phyloP scores from a whole-genome alignment of 2,888 invertebrate species.

The Melangyna quadrimaculata region DNA sequence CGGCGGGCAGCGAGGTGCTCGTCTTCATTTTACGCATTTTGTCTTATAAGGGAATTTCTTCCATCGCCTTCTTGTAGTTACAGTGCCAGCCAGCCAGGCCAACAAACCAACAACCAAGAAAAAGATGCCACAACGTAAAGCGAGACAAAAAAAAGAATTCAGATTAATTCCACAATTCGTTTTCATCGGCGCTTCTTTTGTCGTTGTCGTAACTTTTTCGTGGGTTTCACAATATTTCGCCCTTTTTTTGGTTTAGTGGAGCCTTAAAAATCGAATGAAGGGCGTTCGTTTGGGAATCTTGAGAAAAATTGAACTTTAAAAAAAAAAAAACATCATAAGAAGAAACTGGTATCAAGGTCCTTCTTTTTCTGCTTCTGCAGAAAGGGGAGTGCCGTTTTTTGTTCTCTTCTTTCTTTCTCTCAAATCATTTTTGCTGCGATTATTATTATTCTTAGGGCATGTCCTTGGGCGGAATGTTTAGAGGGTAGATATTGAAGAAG shows the following conservation, averaged over 20 bases:
- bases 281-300: neutral
- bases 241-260: neutral
- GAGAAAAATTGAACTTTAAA: slow-evolving; percentile 11
- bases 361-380: slow-evolving; percentile 43
- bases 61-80: neutral
- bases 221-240: neutral
- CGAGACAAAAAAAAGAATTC: neutral
- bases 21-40: slow-evolving; percentile 65
- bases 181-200: slow-evolving; percentile 30
- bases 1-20: slow-evolving; percentile 7
- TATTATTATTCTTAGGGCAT: slow-evolving; percentile 52
- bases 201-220: slow-evolving; percentile 2
- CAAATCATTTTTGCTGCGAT: slow-evolving; percentile 46
- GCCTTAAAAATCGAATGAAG: neutral
- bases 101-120: neutral
- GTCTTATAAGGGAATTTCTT: slow-evolving; percentile 64
- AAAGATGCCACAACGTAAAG: slow-evolving; percentile 51
- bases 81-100: neutral
- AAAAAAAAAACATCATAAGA: slow-evolving; percentile 24
- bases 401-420: neutral
- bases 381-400: slow-evolving; percentile 60
- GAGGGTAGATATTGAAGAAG: slow-evolving; percentile 58
- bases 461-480: slow-evolving; percentile 69
- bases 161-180: slow-evolving; percentile 34
- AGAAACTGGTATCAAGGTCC: slow-evolving; percentile 67